Evolutionary conservation across 2,888 invertebrate genomes (phyloP).

Genomic region (Brachyptera putata): DNA sequence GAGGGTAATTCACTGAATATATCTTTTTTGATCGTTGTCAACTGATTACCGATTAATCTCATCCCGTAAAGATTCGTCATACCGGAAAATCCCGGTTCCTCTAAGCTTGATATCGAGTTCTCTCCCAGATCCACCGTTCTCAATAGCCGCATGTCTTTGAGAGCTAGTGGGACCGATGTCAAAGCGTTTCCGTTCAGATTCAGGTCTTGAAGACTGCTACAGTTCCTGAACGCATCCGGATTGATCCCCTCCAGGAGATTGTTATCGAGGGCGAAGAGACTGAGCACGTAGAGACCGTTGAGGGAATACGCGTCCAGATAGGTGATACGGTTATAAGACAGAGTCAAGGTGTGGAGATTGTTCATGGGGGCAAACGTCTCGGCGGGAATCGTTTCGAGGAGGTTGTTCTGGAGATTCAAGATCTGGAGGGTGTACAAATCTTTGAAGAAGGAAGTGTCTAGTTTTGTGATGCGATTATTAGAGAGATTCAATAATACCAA

Average conservation of each 20-base stretch:
- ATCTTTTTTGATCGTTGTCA: conserved; percentile 74
- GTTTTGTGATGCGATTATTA: conserved; percentile 73
- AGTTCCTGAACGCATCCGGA: conserved; percentile 84
- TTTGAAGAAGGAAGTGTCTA: conserved; percentile 79
- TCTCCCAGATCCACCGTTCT: conserved; percentile 87
- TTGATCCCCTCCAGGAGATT: conserved; percentile 80
- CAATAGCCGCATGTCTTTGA: conserved; percentile 79
- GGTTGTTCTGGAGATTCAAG: conserved; percentile 79
- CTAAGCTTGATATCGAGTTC: conserved; percentile 77
- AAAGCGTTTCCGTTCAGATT: conserved; percentile 85
- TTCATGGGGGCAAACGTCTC: conserved; percentile 89
- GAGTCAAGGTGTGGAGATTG: conserved; percentile 81
- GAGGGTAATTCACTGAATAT: conserved; percentile 75
- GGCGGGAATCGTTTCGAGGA: conserved; percentile 75
- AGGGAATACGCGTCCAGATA: conserved; percentile 81
- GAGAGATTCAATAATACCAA: conserved; percentile 83
- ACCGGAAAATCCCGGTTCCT: conserved; percentile 76
- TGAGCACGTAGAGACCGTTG: conserved; percentile 83
- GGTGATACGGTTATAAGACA: conserved; percentile 81
- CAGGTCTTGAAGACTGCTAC: conserved; percentile 84
- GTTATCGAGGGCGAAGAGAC: conserved; percentile 78
- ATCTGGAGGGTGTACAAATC: conserved; percentile 83
- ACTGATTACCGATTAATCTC: conserved; percentile 82
- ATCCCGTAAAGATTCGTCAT: conserved; percentile 83
- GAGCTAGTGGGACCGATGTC: conserved; percentile 71